These are phyloP conservation scores for Atlantisia rogersi DNA, from an alignment of 2,113 vertebrate genomes.

Conservation along the genomic window DNA sequence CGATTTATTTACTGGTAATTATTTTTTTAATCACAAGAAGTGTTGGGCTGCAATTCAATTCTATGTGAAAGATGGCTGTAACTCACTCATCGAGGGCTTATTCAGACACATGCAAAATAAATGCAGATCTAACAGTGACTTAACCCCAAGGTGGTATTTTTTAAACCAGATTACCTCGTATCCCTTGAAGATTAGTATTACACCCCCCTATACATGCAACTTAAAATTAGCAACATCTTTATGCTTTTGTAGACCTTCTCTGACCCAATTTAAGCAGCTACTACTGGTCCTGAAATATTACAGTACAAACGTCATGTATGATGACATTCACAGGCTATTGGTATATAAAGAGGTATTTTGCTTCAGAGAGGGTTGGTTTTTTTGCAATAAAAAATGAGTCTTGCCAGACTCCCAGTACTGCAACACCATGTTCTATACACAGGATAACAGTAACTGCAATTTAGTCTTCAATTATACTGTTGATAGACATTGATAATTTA, in stretches of 20 bases:
- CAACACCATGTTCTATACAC: not conserved
- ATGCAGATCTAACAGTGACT: not conserved
- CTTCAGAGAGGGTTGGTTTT: not conserved
- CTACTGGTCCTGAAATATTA: not conserved
- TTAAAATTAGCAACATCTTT: not conserved
- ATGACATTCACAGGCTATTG: not conserved
- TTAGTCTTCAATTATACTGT: not conserved
- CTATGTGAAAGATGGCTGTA: not conserved
- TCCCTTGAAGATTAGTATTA: not conserved
- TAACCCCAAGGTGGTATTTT: not conserved
- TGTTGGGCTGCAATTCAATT: not conserved
- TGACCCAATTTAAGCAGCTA: constrained; percentile 3
- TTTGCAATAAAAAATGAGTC: not conserved
- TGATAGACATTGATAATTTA: not conserved
- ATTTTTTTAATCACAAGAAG: not conserved
- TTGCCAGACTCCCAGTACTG: not conserved
- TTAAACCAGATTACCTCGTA: not conserved
- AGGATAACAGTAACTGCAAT: not conserved
- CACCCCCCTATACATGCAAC: not conserved
- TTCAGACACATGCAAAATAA: not conserved
- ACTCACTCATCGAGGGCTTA: not conserved
- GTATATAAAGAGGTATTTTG: not conserved
- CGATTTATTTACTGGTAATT: not conserved
- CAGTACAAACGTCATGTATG: not conserved
- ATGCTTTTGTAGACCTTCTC: not conserved